Conservation (phyloP, 2,113 vertebrate species). For the Amblyopsis rosae region DNA sequence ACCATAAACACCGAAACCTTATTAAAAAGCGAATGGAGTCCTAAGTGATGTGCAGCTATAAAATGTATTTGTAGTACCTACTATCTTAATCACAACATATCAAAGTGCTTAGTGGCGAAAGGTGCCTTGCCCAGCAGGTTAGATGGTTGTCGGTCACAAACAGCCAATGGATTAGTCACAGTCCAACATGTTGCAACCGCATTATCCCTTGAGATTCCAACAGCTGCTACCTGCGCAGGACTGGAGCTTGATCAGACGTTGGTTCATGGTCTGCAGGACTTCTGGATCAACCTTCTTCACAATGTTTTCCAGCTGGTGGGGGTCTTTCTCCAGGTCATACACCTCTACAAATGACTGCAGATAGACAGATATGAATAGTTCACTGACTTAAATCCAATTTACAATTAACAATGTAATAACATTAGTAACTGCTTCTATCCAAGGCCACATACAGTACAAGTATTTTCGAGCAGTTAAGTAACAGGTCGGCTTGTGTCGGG, state of each 20-base stretch:
- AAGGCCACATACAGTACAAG: no score
- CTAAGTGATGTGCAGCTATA: no score
- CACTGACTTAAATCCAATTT: neutral
- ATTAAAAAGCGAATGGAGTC: no score
- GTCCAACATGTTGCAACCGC: no score
- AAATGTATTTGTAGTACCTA: no score
- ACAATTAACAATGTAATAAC: no score
- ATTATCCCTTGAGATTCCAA: constrained; percentile 28
- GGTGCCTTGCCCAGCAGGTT: neutral
- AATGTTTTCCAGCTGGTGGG: constrained; percentile 79
- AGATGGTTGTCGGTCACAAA: neutral
- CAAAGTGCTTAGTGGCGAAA: neutral
- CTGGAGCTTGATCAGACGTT: constrained; percentile 80
- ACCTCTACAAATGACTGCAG: constrained; percentile 76
- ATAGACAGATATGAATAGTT: neutral
- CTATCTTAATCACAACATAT: neutral
- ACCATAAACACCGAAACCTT: no score
- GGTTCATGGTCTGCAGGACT: constrained; percentile 79
- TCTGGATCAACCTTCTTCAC: constrained; percentile 78
- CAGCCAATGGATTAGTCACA: neutral
- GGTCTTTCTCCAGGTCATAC: constrained; percentile 78
- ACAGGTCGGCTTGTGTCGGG: no score
- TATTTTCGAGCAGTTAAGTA: no score
- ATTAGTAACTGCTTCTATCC: no score
- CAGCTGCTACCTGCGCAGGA: constrained; percentile 74